Percentiles rank a stretch among this genome's conserved stretches.
Evolutionary conservation across 2,888 invertebrate species (phyloP).

Genomic region (Scrobipalpa atriplicella): DNA sequence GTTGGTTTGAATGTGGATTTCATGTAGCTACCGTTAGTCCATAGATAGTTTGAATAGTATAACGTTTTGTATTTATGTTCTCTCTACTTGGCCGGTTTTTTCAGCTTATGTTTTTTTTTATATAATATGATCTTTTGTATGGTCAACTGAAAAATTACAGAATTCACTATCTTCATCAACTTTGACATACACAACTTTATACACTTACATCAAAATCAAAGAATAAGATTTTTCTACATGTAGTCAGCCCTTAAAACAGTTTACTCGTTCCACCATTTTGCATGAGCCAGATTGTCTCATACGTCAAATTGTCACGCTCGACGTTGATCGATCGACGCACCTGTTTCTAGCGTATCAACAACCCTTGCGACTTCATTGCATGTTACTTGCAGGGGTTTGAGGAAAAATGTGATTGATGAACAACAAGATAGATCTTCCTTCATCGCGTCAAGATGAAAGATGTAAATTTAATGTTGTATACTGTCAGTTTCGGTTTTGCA

Average conservation of each 20-base stretch:
- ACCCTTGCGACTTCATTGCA: constrained; percentile 55
- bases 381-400: constrained; percentile 42
- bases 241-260: constrained; percentile 48
- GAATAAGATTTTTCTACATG: constrained; percentile 43
- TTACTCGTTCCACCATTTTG: constrained; percentile 65
- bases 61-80: not conserved
- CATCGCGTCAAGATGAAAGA: constrained; percentile 8
- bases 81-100: no score
- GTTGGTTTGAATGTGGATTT: constrained; percentile 31
- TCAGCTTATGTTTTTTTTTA: no score
- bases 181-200: no score
- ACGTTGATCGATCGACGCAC: constrained; percentile 78
- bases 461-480: not conserved
- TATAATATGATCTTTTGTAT: no score
- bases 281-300: constrained; percentile 76
- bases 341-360: constrained; percentile 58
- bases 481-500: constrained; percentile 2
- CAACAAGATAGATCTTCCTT: constrained; percentile 34
- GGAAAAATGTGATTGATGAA: constrained; percentile 59
- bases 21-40: no score
- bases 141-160: no score
- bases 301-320: constrained; percentile 78
- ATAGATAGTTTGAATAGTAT: not conserved
- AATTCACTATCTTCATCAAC: no score
- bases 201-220: not conserved